A percentile compares a stretch with the other conserved stretches of the same genome.
Conservation (phyloP, 2,888 invertebrate species). For the Mythimna lalbum region DNA sequence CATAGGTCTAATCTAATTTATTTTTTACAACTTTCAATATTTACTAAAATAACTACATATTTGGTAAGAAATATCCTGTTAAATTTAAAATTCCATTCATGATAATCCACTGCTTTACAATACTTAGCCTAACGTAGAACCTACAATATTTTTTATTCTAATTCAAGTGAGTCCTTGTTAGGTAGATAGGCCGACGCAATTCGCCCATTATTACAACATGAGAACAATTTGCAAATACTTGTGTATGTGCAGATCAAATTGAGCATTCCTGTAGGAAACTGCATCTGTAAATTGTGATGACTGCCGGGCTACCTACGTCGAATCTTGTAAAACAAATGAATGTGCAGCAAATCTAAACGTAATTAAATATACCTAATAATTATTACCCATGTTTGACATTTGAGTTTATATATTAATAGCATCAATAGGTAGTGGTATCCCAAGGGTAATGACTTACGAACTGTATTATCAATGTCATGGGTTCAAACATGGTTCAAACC, state of each 20-base stretch:
- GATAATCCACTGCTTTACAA: too few species aligned
- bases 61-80: neutral
- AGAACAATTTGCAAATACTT: constrained; percentile 77
- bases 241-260: constrained; percentile 66
- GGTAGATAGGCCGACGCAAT: constrained; percentile 67
- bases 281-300: constrained; percentile 61
- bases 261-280: constrained; percentile 59
- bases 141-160: constrained; percentile 24
- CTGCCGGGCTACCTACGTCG: constrained; percentile 52
- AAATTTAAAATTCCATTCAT: too few species aligned
- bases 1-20: constrained; percentile 37
- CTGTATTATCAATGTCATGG: too few species aligned
- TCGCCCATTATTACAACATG: constrained; percentile 65
- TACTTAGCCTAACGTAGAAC: neutral
- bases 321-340: constrained; percentile 27
- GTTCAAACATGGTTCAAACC: too few species aligned
- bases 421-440: too few species aligned
- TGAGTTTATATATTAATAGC: too few species aligned
- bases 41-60: neutral
- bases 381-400: neutral
- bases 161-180: constrained; percentile 69
- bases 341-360: neutral
- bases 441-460: too few species aligned
- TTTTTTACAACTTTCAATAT: constrained; percentile 1
- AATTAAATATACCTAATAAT: neutral